Percentiles rank a stretch among this genome's conserved stretches.
phyloP scores from a whole-genome alignment of 1,140 invertebrate genomes.

The Calliphora vicina region DNA sequence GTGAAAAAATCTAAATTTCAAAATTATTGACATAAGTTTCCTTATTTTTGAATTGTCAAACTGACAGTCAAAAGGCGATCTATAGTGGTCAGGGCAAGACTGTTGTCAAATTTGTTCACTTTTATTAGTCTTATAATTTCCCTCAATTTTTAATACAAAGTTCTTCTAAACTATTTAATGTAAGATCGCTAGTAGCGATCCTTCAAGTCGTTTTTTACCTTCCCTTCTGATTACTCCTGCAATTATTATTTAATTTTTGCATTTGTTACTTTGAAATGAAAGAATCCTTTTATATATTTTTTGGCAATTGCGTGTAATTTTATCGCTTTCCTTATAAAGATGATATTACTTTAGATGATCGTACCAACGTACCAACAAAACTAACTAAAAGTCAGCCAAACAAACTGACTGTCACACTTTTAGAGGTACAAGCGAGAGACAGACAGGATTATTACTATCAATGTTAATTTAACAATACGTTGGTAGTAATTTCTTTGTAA shows the following conservation, averaged over 20 bases:
- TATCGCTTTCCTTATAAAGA: not conserved
- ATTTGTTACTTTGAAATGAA: not conserved
- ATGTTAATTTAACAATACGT: slow-evolving; percentile 23
- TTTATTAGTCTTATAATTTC: no score
- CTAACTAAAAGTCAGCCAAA: no score
- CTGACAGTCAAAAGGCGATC: no score
- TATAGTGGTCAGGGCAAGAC: no score
- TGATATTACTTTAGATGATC: not conserved
- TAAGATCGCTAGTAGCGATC: no score
- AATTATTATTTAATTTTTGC: not conserved
- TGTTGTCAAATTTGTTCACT: no score
- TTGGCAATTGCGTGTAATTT: slow-evolving; percentile 24
- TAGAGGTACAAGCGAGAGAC: no score
- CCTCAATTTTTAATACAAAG: no score
- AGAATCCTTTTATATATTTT: slow-evolving; percentile 1
- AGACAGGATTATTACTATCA: slow-evolving; percentile 13
- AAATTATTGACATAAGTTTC: no score
- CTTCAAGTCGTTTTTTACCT: not conserved
- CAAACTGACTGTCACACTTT: not conserved
- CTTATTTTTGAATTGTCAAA: no score
- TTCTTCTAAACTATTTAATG: no score
- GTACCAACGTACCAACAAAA: not conserved
- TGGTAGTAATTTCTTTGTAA: not conserved
- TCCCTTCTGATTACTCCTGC: not conserved
- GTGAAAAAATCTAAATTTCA: no score